Conservation (phyloP, 2,888 invertebrate species). For the Dryococelus australis region DNA sequence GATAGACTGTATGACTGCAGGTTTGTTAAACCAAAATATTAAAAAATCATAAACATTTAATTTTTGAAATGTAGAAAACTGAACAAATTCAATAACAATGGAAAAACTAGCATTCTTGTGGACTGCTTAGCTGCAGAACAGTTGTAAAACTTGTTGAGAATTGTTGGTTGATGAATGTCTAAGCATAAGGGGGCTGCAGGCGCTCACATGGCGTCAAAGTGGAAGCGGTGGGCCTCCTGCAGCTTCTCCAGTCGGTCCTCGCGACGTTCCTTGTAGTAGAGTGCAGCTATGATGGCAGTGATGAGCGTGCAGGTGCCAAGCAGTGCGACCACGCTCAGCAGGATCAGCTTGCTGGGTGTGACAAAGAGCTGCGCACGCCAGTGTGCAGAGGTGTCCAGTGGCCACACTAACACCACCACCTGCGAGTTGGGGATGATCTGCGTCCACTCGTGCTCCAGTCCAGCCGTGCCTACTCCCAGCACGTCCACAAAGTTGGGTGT, state of each 20-base stretch:
- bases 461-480: conserved; percentile 73
- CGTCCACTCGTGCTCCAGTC: conserved; percentile 75
- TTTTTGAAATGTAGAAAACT: no score
- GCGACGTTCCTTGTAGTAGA: conserved; percentile 90
- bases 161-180: no score
- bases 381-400: conserved; percentile 67
- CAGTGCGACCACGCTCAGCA: conserved; percentile 89
- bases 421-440: conserved; percentile 98
- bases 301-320: conserved; percentile 87
- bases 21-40: no score
- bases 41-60: no score
- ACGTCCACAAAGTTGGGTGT: conserved; percentile 97
- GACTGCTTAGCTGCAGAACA: no score
- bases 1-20: no score
- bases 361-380: conserved; percentile 95
- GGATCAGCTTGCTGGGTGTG: conserved; percentile 90
- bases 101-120: no score
- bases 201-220: conserved; percentile 82
- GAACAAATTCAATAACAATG: no score
- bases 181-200: no score
- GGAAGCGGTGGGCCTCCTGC: conserved; percentile 83
- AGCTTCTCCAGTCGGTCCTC: conserved; percentile 81
- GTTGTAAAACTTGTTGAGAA: no score
- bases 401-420: conserved; percentile 79
- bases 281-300: conserved; percentile 80